Percentiles rank a stretch among this genome's conserved stretches.
These are phyloP conservation scores for Fundulus diaphanus DNA, from an alignment of 2,797 vertebrate genomes.

Conservation along the genomic window DNA sequence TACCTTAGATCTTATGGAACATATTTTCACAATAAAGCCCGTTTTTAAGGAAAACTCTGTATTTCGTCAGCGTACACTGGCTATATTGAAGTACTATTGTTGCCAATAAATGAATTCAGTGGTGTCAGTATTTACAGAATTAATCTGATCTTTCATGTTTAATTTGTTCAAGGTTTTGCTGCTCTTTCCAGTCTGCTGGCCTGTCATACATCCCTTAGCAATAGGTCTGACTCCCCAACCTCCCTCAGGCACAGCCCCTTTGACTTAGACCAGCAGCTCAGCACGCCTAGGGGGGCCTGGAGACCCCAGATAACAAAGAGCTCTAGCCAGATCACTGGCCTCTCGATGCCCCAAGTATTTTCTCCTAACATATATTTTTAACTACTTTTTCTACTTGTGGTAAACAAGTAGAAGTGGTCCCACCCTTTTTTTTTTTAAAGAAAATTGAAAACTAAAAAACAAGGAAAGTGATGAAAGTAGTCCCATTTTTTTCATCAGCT, in stretches of 20 bases:
- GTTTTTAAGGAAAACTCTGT: background rate
- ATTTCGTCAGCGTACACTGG: background rate
- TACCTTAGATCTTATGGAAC: too few relatives aligned
- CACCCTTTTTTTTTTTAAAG: slow-evolving; percentile 37
- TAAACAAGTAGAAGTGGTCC: slow-evolving; percentile 58
- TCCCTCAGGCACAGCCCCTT: slow-evolving; percentile 56
- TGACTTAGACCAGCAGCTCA: slow-evolving; percentile 64
- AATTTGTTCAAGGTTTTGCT: slow-evolving; percentile 29
- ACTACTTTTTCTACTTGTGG: slow-evolving; percentile 36
- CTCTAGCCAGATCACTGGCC: slow-evolving; percentile 59
- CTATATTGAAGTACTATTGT: slow-evolving; percentile 3
- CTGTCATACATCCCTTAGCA: slow-evolving; percentile 53
- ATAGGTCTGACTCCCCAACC: slow-evolving; percentile 46
- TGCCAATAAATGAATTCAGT: slow-evolving; percentile 34
- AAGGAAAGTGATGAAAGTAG: slow-evolving; percentile 65
- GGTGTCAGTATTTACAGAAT: slow-evolving; percentile 35
- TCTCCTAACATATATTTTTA: slow-evolving; percentile 48
- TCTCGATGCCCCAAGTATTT: slow-evolving; percentile 58
- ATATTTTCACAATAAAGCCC: too few relatives aligned
- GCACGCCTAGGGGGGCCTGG: slow-evolving; percentile 70
- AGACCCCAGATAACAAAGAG: slow-evolving; percentile 79
- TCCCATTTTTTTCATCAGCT: slow-evolving; percentile 69
- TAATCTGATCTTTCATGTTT: slow-evolving; percentile 44
- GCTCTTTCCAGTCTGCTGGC: slow-evolving; percentile 55
- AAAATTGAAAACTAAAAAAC: slow-evolving; percentile 42